These are phyloP conservation scores for Chloroceryle amazona DNA, from an alignment of 2,797 vertebrate genomes.

Conservation along the genomic window DNA sequence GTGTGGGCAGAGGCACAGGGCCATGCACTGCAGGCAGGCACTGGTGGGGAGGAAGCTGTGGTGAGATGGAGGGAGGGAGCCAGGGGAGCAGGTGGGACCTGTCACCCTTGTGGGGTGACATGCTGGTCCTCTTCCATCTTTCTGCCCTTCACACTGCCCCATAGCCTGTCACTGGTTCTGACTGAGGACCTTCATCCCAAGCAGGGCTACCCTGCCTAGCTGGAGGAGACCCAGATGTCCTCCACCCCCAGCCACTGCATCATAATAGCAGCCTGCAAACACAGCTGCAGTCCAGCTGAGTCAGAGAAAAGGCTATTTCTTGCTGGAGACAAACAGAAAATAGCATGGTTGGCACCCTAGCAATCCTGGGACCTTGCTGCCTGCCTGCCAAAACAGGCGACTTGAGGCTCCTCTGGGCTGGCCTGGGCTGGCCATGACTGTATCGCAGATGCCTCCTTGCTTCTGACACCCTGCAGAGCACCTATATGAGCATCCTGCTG, in stretches of 20 bases:
- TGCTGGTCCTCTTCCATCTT: neutral
- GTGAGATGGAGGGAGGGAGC: neutral
- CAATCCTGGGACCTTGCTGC: neutral
- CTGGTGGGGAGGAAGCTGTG: fast-evolving
- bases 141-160: neutral
- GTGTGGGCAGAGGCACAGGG: neutral
- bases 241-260: neutral
- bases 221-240: neutral
- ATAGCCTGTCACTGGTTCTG: fast-evolving
- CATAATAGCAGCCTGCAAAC: constrained; percentile 49
- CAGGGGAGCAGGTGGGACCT: neutral
- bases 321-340: constrained; percentile 24
- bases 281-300: constrained; percentile 45
- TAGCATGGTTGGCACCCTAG: neutral
- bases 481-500: neutral
- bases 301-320: constrained; percentile 6
- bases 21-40: neutral
- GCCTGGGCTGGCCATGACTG: neutral
- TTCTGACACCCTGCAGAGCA: neutral
- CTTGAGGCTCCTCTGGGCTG: fast-evolving
- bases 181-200: neutral
- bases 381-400: fast-evolving
- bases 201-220: neutral
- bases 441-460: neutral
- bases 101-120: fast-evolving